Evolutionary conservation across 2,888 invertebrate species (phyloP), one percentile per base, ranked within the genome.

Genomic region (Bibio marci): DNA sequence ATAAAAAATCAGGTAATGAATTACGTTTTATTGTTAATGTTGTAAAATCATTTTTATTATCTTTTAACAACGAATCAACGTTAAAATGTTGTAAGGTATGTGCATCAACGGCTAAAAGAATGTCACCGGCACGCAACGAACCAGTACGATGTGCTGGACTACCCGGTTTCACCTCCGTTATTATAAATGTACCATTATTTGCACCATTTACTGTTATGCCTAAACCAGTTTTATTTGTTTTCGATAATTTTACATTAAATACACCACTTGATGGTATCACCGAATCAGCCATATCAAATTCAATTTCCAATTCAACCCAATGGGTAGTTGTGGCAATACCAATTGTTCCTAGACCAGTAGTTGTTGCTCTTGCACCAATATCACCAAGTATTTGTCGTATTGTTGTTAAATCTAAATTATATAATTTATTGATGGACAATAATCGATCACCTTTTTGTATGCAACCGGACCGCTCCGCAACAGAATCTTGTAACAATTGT

Each of bases 111-210:
- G 88, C 85, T 12, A 92, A 60, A 1, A 94, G 66, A 42, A 81
- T 76, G 55, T 94, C 92, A 1, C 91, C 91, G 0, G 82, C 73
- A 15, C 83, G 75, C 30, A 94, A 63, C 1, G 87, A 85, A 2
- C 92, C 92, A 18, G 82, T 83, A 33, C 88, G 69, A 63, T 94
- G 87, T 0, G 94, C 90, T 1, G 83, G 76, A 28, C 91, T 91
- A 10, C 92, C 94, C 33, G 81, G 75, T 40, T 83, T 78, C 12
- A 95, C 85, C 51, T 90, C 86, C 1, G 87, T 80, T 52, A 94
- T 88, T 35, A 85, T 70, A 58, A 88, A 73, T 1, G 86, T 55
- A 4, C 57, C 59, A 32, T 46, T 42, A 39, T 57, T 56, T 40
- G 56, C 57, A 72, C 83, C 79, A 55, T 80, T 85, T 7, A 92